Evolutionary conservation across 2,888 invertebrate genomes (phyloP), one percentile per base, ranked within the genome.

Genomic region (Cheiracanthium punctorium): DNA sequence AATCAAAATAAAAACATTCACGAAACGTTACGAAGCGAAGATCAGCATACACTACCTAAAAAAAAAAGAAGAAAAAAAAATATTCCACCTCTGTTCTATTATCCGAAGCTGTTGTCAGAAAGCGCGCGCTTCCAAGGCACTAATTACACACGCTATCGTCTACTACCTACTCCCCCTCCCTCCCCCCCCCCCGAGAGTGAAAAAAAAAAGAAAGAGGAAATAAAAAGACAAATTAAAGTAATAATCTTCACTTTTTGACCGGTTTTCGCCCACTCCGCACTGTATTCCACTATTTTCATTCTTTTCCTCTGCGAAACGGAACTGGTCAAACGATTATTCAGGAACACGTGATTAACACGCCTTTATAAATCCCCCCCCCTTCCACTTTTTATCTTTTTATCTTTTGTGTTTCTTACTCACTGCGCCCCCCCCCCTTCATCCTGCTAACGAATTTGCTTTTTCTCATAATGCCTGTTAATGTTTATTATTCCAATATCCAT

Each of bases 401-500:
- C 33, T 65, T 79, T 58, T 70, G 14, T 79, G 28, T 24, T 52
- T 1, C 24, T 48, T 52, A 28, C 37, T 30, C 17, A 29, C 29
- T 67, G 32, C 37, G 28, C 7, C 24, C 65, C 33, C 20, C 37
- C 32, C 37, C 41, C 71, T 41, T 12, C 58, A 41, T 77, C 52
- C 48, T 20, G 24, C 24, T 14, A 24, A 43, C 37, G 65, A 32
- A 48, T 69, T 48, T 76, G 58, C 58, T 64, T 52, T 70, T 74
- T 79, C 79, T 80, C 72, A 79, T 72, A 43, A 72, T 29, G 58
- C 43, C 30, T 80, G 73, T 65, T 85, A 79, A 79, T 79, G 79
- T 79, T 79, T 77, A 80, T 85, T 79, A 85, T 85, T 74, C 84
- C 84, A 85, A 85, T 85, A 85, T 79, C 74, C 84, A 85, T 85